A percentile compares a stretch with the other conserved stretches of the same genome.
Evolutionary conservation across 2,797 vertebrate genomes (phyloP).

Genomic region (Lagodon rhomboides): DNA sequence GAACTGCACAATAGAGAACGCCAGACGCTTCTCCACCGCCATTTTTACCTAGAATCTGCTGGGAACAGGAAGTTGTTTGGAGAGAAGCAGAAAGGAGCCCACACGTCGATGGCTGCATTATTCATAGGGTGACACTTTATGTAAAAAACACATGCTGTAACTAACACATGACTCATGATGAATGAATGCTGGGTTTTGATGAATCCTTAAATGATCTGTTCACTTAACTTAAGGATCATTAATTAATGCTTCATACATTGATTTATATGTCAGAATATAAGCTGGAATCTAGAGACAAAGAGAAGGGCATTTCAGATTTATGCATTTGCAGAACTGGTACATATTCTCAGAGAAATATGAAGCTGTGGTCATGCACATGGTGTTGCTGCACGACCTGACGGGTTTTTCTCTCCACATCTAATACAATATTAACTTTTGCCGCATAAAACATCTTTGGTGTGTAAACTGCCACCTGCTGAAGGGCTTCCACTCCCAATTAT

Average conservation of each 20-base stretch:
- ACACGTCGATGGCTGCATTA: constrained; percentile 7
- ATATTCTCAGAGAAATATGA: background rate
- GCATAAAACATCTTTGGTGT: background rate
- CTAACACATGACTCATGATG: background rate
- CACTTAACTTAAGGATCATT: background rate
- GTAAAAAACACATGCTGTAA: background rate
- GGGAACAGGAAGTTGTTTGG: constrained; percentile 30
- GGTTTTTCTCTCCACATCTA: background rate
- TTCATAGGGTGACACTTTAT: constrained; percentile 4
- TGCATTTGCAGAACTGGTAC: background rate
- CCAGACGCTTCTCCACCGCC: constrained; percentile 95
- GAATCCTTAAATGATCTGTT: background rate
- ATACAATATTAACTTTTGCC: background rate
- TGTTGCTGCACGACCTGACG: background rate
- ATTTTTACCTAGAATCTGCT: constrained; percentile 82
- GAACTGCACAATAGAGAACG: constrained; percentile 97
- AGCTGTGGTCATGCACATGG: background rate
- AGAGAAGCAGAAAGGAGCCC: constrained; percentile 18
- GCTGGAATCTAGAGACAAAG: background rate
- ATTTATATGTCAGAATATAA: too few relatives aligned
- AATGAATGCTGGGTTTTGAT: background rate
- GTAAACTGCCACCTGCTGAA: background rate
- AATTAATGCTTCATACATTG: background rate
- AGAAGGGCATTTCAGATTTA: background rate
- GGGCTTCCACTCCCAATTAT: too few relatives aligned